Conservation (phyloP, 1,140 invertebrate genomes). For the Bombyx mandarina region DNA sequence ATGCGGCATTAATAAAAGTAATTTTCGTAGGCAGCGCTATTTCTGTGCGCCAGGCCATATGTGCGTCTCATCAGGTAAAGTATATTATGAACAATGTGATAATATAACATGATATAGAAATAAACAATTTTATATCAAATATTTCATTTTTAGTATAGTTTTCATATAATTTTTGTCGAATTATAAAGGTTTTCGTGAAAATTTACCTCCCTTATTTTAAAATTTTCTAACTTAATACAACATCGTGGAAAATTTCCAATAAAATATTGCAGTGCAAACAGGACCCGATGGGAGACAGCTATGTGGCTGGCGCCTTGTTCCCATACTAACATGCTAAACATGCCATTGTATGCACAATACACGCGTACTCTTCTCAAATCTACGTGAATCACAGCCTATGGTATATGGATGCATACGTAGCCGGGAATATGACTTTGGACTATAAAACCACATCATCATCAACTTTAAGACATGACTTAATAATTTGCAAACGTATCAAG, state of each 20-base stretch:
- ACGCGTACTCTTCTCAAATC: slow-evolving; percentile 14
- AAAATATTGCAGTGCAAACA: background rate
- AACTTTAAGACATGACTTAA: too few species aligned
- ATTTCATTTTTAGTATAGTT: background rate
- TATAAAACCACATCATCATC: too few species aligned
- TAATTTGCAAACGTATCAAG: too few species aligned
- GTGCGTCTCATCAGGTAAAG: too few species aligned
- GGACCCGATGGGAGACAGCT: too few species aligned
- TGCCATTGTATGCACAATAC: slow-evolving; percentile 24
- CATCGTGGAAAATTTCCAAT: background rate
- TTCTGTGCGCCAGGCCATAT: too few species aligned
- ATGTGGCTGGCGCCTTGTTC: slow-evolving; percentile 23
- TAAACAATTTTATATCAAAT: background rate
- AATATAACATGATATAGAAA: background rate
- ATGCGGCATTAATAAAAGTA: too few species aligned
- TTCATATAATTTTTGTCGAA: background rate
- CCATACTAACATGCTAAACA: slow-evolving; percentile 29
- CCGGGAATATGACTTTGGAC: too few species aligned
- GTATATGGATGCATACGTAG: too few species aligned
- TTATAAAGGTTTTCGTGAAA: background rate
- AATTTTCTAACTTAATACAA: background rate
- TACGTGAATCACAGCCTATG: too few species aligned
- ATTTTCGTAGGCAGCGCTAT: too few species aligned
- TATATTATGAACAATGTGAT: too few species aligned
- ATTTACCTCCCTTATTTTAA: background rate